These are phyloP conservation scores for Psittacula derbiana DNA, from an alignment of 2,797 vertebrate genomes.

Conservation along the genomic window DNA sequence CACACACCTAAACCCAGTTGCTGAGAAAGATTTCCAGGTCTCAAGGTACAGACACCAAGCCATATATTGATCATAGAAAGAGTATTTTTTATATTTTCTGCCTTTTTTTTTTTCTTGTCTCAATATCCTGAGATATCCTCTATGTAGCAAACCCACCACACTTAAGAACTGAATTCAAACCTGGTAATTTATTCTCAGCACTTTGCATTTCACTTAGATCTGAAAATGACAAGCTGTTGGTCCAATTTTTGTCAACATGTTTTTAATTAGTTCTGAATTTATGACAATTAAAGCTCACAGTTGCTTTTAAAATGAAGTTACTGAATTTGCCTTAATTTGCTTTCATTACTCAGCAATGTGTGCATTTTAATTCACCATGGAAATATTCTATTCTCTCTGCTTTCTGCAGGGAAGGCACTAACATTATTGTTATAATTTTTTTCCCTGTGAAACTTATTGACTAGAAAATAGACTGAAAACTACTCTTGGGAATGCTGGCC, in stretches of 20 bases:
- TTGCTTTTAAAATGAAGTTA: constrained; percentile 52
- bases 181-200: constrained; percentile 41
- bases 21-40: neutral
- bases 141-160: neutral
- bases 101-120: rapidly evolving
- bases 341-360: constrained; percentile 38
- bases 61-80: neutral
- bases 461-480: constrained; percentile 30
- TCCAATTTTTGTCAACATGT: constrained; percentile 62
- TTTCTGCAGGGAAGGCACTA: neutral
- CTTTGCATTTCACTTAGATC: constrained; percentile 36
- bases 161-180: constrained; percentile 1
- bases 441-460: neutral
- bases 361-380: constrained; percentile 34
- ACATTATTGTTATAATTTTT: neutral
- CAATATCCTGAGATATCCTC: neutral
- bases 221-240: constrained; percentile 56
- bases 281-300: constrained; percentile 55
- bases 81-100: neutral
- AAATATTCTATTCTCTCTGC: neutral
- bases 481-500: neutral
- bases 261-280: constrained; percentile 63
- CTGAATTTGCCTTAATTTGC: constrained; percentile 42
- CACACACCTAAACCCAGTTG: neutral
- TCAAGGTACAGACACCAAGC: neutral